Evolutionary conservation across 2,113 vertebrate genomes (phyloP), one percentile per base, ranked within the genome.

Genomic region (Hyaena hyaena): DNA sequence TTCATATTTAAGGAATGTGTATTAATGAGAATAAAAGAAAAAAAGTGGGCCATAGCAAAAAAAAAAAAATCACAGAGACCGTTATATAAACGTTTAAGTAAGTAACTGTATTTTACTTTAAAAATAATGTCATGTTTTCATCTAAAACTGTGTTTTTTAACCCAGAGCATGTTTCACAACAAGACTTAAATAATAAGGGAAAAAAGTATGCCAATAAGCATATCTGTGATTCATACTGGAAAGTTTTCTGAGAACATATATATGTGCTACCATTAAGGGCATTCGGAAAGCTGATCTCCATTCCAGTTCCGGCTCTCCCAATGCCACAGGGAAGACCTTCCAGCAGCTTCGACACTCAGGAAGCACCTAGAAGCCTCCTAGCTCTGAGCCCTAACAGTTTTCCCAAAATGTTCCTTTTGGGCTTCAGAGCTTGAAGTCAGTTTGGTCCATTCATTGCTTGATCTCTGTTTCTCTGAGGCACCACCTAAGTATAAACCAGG

Each of bases 1-100:
- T 86, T 81, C 33, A 43, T 79, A 31, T 87, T 74, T 43, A 92
- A 87, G 19, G 48, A 96, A 61, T 48, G 2, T 73, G 7, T 53
- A 3, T 92, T 98, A 71, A 87, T 73, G 28, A 61, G 12, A 94
- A 91, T 66, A 58, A 88, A 92, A 93, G 69, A 79, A 69, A 91
- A 90, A 90, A 90, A 79, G 33, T 63, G 55, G 11, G 0, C 43
- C 26, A 48, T 39, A 48, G 3, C 50, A 69, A 81, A 89, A 33
- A 86, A 69, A 80, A 89, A 31, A 79, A 69, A 58, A 48, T 80
- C 35, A 33, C 17, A 86, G 83, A 82, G 10, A 92, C 0, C 35
- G 31, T 79, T 80, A 55, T n/a, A 63, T 79, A 77, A 85, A 85
- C 79, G n/a, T 95, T 26, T 61, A 43, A 90, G 7, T 33, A 71